These are phyloP conservation scores for Polyploca ridens DNA, from an alignment of 2,888 invertebrate genomes.

Conservation along the genomic window DNA sequence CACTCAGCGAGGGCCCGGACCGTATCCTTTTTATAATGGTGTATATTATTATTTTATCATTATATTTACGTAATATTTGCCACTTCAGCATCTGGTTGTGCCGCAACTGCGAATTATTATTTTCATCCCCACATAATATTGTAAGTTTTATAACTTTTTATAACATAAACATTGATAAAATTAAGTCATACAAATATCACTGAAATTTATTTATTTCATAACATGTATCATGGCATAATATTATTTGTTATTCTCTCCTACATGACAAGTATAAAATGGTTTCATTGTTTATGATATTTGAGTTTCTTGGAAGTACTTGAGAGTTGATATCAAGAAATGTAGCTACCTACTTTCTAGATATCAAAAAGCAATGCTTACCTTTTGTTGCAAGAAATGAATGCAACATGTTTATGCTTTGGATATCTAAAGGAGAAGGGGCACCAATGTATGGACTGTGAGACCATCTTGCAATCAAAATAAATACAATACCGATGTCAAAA, in stretches of 20 bases:
- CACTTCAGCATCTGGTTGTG: slow-evolving; percentile 70
- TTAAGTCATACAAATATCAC: background rate
- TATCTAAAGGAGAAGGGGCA: no score
- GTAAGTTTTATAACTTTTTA: slow-evolving; percentile 18
- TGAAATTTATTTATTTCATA: background rate
- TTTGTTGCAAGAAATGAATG: background rate
- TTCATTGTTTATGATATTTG: slow-evolving; percentile 9
- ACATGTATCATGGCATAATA: background rate
- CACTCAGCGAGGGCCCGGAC: slow-evolving; percentile 83
- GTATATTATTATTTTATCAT: slow-evolving; percentile 55
- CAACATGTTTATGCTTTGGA: background rate
- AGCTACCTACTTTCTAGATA: background rate
- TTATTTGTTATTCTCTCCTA: background rate
- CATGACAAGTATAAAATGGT: background rate
- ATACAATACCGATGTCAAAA: no score
- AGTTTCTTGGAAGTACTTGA: background rate
- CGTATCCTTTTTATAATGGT: slow-evolving; percentile 83
- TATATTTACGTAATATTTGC: slow-evolving; percentile 81
- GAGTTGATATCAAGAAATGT: background rate
- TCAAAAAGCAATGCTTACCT: background rate
- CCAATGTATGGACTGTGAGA: no score
- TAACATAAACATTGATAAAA: background rate
- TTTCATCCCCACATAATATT: slow-evolving; percentile 27
- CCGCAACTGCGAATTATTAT: slow-evolving; percentile 68
- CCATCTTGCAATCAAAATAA: no score